Evolutionary conservation across 2,888 invertebrate species (phyloP), one percentile per base, ranked within the genome.

Genomic region (Ectropis crepuscularia): DNA sequence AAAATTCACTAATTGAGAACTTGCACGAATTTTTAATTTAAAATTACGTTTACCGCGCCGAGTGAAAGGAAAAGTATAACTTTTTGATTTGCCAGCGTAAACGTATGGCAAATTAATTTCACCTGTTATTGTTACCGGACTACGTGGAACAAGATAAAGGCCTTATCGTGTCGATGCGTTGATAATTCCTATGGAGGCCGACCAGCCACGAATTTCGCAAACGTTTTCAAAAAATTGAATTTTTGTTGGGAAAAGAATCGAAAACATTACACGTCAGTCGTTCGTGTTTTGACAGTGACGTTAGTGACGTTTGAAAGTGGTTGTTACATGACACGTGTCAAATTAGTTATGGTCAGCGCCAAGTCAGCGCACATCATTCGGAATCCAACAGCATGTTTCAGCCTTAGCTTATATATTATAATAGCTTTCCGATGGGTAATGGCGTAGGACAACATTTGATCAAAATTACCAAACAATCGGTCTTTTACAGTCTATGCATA

Each of bases 141-240:
- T 86, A 89, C 90, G 89, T 89, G 89, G 88, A 80, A 73, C 72
- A 72, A 74, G 85, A 83, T 86, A 85, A 83, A 75, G 69, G 64
- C 68, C 84, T 86, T 87, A 87, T 86, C 88, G 81, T 80, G 78
- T 81, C 75, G 74, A 74, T 77, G 59, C 74, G 72, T 78, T 81
- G 86, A 86, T 88, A 85, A 85, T 75, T 58, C 67, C 67, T 69
- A 69, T 57, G 70, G 70, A 62, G 71, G 58, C 73, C 61, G 63
- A 73, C 72, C 11, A 53, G 49, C 28, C 37, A 49, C 39, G 5
- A 58, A 72, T 76, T 76, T 77, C 69, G 75, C 77, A 74, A 80
- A 78, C 82, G 79, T 81, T 83, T 85, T 83, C 78, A 80, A 84
- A 81, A 81, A 77, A 67, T 28, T 55, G 49, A 61, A 49, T 53